Base-by-base conservation (phyloP, 2,113 vertebrate species). In the Cephalopholis sonnerati region DNA sequence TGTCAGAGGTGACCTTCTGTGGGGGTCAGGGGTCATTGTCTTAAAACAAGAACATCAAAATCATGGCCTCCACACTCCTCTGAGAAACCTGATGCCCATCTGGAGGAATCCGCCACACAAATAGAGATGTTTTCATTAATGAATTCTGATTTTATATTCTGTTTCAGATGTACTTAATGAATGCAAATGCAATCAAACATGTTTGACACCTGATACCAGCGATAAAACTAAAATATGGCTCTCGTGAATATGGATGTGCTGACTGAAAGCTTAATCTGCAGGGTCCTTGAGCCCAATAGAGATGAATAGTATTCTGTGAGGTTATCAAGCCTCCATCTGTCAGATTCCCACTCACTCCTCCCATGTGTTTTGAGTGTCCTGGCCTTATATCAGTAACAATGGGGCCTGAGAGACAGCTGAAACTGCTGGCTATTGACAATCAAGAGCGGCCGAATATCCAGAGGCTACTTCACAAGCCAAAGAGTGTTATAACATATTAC, bases 1-100 rank as follows among this genome's bases (percentile, higher is more conserved):
- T 85, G 93, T 92, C 92, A 93, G 87, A 76, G 90, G 85, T 90
- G 88, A 83, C 81, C 90, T 93, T 94, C 91, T 91, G 86, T 89
- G 85, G 69, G 79, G 89, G 81, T 92, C 91, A 93, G 63, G 64
- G 93, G 87, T 89, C 92, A 93, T 88, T 88, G 83, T 91, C 87
- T 93, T 93, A 87, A 93, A 95, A 91, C 78, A 77, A 87, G 81
- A 89, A 70, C 46, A 73, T 59, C 77, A 85, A 80, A 92, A 82
- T 78, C 70, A 80, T 50, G 70, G 72, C 71, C 53, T 29, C 83
- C 61, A 48, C 66, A 27, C 48, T 46, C 7, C 36, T 79, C 81
- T 32, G 36, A 77, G 74, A 79, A 93, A 91, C 90, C 82, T 86
- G 87, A 88, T 76, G 87, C 81, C 90, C 89, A 90, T 93, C 89